Base-by-base conservation (phyloP, 1,140 invertebrate genomes). In the Lepidurus couesii region DNA sequence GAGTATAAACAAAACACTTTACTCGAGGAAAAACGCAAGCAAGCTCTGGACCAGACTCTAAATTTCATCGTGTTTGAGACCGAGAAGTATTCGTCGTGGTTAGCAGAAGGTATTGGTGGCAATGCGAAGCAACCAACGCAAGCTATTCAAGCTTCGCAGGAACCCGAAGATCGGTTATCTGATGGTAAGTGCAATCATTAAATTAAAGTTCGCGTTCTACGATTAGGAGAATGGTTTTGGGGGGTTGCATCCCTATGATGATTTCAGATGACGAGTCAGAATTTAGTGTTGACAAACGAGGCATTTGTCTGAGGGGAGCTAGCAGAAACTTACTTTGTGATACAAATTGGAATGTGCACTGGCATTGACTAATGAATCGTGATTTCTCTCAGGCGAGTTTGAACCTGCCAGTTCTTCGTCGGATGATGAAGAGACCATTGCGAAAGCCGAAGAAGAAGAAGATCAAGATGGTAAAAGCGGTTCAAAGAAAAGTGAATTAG, bases 31-130 rank as follows among this genome's bases (percentile, higher is more conserved):
- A 97, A 97, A 83, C 89, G 95, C 77, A 98, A 98, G 84, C 93
- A 97, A 83, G 96, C 96, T 0, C 87, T 99, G 73, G 97, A 99
- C 88, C 92, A 98, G 81, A 97, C 99, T 85, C 88, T 99, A 26
- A 98, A 95, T 85, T 98, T 98, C 84, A 98, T 99, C 83, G 96
- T 99, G 74, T 96, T 97, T 86, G 95, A 98, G 86, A 99, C 98
- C 0, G 97, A 99, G 86, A 97, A 98, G 84, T 98, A 97, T 87
- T 98, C 96, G 42, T 92, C 93, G 4, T 91, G 94, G 86, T 85
- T 97, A 44, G 93, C 94, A 9, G 93, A 93, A 84, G 92, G 92
- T 77, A 90, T 94, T 86, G 42, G 47, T 26, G 76, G 76, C 1
- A 77, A 43, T 42, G 42, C 24, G 6, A 34, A 42, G 13, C 42